Percentiles rank a stretch among this genome's conserved stretches.
Conservation (phyloP, 2,888 invertebrate species). For the Stegophylla sp. region DNA sequence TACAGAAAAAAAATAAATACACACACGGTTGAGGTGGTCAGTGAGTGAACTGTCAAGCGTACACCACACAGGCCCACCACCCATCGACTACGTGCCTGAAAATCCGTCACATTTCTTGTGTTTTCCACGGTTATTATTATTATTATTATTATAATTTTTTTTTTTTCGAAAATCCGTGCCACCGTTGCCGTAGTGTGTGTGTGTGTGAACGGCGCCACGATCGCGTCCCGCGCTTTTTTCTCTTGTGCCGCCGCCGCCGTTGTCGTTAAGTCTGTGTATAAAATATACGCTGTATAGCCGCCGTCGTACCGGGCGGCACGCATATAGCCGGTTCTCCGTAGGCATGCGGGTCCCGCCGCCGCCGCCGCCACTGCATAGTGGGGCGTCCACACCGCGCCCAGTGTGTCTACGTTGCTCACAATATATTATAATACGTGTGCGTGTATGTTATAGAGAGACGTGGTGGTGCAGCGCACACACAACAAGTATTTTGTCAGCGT, state of each 20-base stretch:
- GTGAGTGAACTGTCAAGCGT: too few relatives aligned
- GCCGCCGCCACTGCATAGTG: too few relatives aligned
- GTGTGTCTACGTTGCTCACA: not conserved
- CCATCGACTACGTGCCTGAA: too few relatives aligned
- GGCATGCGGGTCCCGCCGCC: conserved; percentile 22
- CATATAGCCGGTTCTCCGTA: conserved; percentile 31
- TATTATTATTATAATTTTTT: too few relatives aligned
- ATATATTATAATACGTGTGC: not conserved
- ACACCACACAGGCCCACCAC: too few relatives aligned
- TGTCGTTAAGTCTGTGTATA: conserved; percentile 14
- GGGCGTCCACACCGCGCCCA: conserved; percentile 18
- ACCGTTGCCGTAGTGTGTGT: too few relatives aligned
- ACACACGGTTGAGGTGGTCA: too few relatives aligned
- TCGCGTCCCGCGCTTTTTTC: conserved; percentile 50
- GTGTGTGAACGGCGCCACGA: conserved; percentile 41
- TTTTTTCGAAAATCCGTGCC: not conserved
- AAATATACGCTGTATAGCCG: not conserved
- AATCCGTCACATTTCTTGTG: too few relatives aligned
- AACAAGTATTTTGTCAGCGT: conserved; percentile 52
- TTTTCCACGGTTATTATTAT: not conserved
- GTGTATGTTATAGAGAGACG: not conserved
- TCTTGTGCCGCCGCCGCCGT: conserved; percentile 28
- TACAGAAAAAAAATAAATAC: too few relatives aligned
- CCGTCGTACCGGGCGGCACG: conserved; percentile 7
- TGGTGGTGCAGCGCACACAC: not conserved